Evolutionary conservation across 2,113 vertebrate genomes (phyloP).

Genomic region (Leucopternis melanops): DNA sequence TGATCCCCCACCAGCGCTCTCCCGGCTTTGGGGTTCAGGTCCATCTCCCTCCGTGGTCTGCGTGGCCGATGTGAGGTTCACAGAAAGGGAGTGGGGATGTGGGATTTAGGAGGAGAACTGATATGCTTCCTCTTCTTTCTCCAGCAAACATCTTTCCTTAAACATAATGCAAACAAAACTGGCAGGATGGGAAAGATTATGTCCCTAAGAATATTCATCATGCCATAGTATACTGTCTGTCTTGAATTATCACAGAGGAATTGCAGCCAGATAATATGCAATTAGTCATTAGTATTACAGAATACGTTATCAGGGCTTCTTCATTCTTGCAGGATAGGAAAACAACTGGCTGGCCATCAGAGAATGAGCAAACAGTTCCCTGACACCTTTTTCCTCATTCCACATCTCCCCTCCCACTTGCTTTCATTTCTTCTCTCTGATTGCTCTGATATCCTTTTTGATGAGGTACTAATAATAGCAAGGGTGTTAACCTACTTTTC

Average conservation of each 20-base stretch:
- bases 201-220: background rate
- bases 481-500: background rate
- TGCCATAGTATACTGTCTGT: background rate
- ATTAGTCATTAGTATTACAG: background rate
- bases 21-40: background rate
- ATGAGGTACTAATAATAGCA: background rate
- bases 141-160: background rate
- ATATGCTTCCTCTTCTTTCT: background rate
- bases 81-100: background rate
- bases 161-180: background rate
- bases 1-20: fast-evolving
- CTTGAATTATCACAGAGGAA: background rate
- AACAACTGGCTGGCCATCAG: background rate
- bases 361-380: background rate
- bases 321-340: background rate
- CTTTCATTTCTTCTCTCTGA: background rate
- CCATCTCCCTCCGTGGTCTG: background rate
- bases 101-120: background rate
- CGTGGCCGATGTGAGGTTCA: background rate
- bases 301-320: background rate
- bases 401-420: background rate
- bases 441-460: background rate
- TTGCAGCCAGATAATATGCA: background rate
- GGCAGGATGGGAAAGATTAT: background rate
- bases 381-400: background rate